Percentiles rank a stretch among this genome's conserved stretches.
Conservation (phyloP, 30 jellyfish, hydroid and myxozoan genomes). For the Turritopsis dohrnii region DNA sequence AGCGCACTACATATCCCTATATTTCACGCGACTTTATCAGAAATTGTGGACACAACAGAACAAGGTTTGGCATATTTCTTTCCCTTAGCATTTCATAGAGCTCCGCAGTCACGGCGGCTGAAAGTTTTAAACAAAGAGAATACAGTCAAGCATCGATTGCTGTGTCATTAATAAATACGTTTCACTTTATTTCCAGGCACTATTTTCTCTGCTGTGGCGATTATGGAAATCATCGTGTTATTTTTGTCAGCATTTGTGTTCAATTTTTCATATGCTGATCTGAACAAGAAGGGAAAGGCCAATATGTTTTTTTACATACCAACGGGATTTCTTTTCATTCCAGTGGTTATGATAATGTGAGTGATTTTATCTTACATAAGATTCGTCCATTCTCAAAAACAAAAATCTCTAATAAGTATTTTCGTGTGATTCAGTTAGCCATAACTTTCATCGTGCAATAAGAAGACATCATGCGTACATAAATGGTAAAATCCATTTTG, state of each 20-base stretch:
- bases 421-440: no score
- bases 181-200: constrained; percentile 26
- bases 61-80: constrained; percentile 40
- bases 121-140: no score
- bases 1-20: constrained; percentile 27
- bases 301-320: constrained; percentile 40
- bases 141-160: neutral
- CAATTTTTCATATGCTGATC: constrained; percentile 46
- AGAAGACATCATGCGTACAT: no score
- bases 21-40: constrained; percentile 52
- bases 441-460: no score
- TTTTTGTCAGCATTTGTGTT: constrained; percentile 38
- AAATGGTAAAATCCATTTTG: no score
- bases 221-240: constrained; percentile 46
- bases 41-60: constrained; percentile 56
- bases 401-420: neutral
- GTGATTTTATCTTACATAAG: neutral
- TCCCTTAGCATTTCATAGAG: neutral
- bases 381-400: no score
- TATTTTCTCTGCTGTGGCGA: constrained; percentile 53
- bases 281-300: constrained; percentile 34
- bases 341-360: neutral
- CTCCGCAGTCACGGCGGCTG: neutral
- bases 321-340: neutral
- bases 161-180: no score